These are phyloP conservation scores for Podarcis raffonei DNA, from an alignment of 2,113 vertebrate genomes.

Conservation along the genomic window DNA sequence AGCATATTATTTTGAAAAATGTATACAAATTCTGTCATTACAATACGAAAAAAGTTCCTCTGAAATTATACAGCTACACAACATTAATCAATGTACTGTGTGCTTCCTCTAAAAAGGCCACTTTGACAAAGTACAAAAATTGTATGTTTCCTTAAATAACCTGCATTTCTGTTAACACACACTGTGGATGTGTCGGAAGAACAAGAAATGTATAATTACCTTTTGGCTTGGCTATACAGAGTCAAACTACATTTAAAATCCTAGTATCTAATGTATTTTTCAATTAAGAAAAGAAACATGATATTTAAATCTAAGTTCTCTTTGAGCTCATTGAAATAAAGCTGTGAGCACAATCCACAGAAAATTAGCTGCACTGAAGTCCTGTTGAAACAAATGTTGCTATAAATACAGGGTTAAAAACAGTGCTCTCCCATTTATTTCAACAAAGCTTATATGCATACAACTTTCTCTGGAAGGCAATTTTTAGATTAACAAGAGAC, in stretches of 20 bases:
- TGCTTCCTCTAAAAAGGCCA: constrained; percentile 67
- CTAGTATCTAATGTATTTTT: constrained; percentile 15
- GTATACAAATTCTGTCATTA: constrained; percentile 65
- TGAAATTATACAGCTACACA: constrained; percentile 58
- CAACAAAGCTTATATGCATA: not conserved
- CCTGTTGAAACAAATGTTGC: not conserved
- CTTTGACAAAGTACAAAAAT: constrained; percentile 66
- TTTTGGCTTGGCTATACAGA: not conserved
- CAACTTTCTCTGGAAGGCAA: not conserved
- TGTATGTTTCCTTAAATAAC: constrained; percentile 64
- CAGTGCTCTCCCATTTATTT: not conserved
- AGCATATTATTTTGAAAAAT: constrained; percentile 63
- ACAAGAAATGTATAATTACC: constrained; percentile 41
- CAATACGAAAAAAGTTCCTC: constrained; percentile 61
- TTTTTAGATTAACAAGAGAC: not conserved
- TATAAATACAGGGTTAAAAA: no score
- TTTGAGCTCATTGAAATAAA: not conserved
- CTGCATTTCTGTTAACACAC: constrained; percentile 64
- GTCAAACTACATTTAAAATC: constrained; percentile 21
- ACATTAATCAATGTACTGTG: constrained; percentile 63
- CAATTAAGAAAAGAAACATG: constrained; percentile 35
- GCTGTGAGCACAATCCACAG: not conserved
- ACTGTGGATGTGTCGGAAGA: constrained; percentile 60
- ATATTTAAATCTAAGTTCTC: constrained; percentile 38
- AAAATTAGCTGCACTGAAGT: not conserved